Evolutionary conservation across 2,888 invertebrate species (phyloP).

Genomic region (Sabellastarte sp.): DNA sequence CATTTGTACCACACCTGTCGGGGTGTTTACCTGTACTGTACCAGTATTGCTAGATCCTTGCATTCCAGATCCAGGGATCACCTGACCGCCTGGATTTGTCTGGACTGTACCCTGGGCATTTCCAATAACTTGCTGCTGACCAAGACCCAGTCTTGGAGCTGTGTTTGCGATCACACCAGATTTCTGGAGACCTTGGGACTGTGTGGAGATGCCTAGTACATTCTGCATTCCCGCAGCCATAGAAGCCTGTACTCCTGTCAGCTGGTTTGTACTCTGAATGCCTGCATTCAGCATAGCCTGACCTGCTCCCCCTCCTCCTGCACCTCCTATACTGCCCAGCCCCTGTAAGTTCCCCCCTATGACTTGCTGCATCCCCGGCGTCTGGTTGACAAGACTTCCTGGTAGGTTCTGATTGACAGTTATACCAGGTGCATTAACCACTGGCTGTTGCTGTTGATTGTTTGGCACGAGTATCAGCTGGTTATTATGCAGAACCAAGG

Average conservation of each 20-base stretch:
- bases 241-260: not conserved
- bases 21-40: conserved; percentile 24
- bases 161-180: not conserved
- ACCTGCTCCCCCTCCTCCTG: too few species aligned
- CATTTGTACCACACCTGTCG: conserved; percentile 24
- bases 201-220: too few species aligned
- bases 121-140: not conserved
- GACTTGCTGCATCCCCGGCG: not conserved
- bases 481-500: conserved; percentile 28
- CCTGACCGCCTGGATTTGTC: not conserved
- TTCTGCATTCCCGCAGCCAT: not conserved
- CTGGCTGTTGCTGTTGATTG: not conserved
- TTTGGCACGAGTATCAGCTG: conserved; percentile 26
- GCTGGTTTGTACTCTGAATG: not conserved
- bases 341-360: not conserved
- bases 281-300: too few species aligned
- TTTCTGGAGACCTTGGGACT: not conserved
- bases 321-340: too few species aligned
- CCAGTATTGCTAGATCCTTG: not conserved
- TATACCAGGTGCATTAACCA: too few species aligned
- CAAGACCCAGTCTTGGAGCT: not conserved
- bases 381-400: too few species aligned
- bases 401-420: too few species aligned
- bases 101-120: not conserved
- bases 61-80: not conserved